Evolutionary conservation across 2,113 vertebrate genomes (phyloP), one percentile per base, ranked within the genome.

Genomic region (Caracal caracal): DNA sequence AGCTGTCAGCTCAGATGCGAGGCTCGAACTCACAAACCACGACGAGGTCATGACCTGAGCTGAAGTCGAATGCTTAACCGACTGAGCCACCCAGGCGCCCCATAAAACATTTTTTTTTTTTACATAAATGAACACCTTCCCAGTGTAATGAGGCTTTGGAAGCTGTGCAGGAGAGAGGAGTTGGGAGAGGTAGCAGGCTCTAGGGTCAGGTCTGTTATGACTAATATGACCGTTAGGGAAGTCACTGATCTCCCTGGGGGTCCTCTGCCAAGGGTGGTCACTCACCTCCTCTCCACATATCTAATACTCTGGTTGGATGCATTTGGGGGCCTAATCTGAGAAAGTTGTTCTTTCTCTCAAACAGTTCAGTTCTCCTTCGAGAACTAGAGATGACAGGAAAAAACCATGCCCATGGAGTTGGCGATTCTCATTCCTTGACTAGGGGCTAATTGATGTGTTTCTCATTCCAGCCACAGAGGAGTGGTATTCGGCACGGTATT

Each of bases 181-280:
- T 11, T 73, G n/a, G 16, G 22, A 75, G 61, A 90, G 20, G 28
- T 16, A 4, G 40, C 0, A 35, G 51, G 53, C 40, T 35, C 16
- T 15, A 5, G 26, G 30, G n/a, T 68, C 11, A 17, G 19, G 19
- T 10, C 63, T 49, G 5, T 15, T 28, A 47, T 73, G 63, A 35
- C 9, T 22, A 6, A 2, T 2, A 12, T 51, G 79, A 19, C 1
- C 0, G 15, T 20, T 20, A 3, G 13, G 19, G 1, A 16, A 16
- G 70, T 61, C 51, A 6, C 2, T 33, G 80, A 75, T 11, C 26
- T 61, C 61, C 24, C 15, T 20, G 63, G 16, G 7, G 1, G 5
- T 49, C 47, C 35, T 53, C 11, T 4, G 17, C 15, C 26, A 15
- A 17, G 65, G 49, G 15, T 20, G 47, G 28, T 40, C 68, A 5